Evolutionary conservation across 1,140 invertebrate genomes (phyloP).

Genomic region (Babylonia areolata): DNA sequence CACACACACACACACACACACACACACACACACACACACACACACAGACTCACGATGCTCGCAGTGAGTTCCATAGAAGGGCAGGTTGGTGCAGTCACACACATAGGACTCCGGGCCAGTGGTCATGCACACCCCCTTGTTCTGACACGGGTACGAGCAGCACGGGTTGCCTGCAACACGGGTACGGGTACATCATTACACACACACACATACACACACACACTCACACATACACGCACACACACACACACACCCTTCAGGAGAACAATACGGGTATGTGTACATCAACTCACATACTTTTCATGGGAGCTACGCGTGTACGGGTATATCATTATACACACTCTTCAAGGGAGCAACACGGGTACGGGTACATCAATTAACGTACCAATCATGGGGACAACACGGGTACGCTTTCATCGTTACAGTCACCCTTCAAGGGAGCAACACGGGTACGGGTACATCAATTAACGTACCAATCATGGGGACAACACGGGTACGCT

Average conservation of each 20-base stretch:
- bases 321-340: too few relatives aligned
- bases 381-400: too few relatives aligned
- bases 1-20: conserved; percentile 6
- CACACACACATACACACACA: conserved; percentile 49
- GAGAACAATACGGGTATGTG: neutral
- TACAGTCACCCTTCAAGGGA: too few relatives aligned
- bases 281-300: neutral
- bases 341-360: too few relatives aligned
- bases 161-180: conserved; percentile 66
- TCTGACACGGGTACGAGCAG: conserved; percentile 74
- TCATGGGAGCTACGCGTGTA: neutral
- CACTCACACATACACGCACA: conserved; percentile 57
- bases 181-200: neutral
- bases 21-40: conserved; percentile 17
- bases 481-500: too few relatives aligned
- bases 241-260: conserved; percentile 53
- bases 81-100: conserved; percentile 71
- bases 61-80: conserved; percentile 70
- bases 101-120: conserved; percentile 61
- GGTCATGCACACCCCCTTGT: conserved; percentile 70
- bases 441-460: too few relatives aligned
- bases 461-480: too few relatives aligned
- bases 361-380: too few relatives aligned
- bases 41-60: conserved; percentile 71
- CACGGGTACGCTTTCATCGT: too few relatives aligned